Percentiles rank a stretch among this genome's conserved stretches.
Conservation (phyloP, 1,140 invertebrate species). For the Eufriesea mexicana region DNA sequence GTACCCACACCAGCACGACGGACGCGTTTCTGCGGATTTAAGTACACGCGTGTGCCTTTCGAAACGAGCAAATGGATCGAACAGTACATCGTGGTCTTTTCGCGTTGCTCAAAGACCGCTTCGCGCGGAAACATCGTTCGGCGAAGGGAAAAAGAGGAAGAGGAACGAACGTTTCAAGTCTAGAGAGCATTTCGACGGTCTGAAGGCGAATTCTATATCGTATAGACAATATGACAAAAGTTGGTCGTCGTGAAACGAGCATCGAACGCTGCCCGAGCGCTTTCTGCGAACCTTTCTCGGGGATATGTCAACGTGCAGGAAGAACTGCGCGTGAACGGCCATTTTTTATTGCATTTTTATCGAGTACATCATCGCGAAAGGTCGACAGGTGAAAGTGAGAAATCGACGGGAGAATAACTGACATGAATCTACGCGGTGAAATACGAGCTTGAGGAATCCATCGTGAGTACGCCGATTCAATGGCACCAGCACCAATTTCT, state of each 20-base stretch:
- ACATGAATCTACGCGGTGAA: conserved; percentile 1
- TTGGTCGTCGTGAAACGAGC: conserved; percentile 54
- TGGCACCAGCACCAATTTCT: conserved; percentile 52
- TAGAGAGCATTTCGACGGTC: background rate
- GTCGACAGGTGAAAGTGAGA: background rate
- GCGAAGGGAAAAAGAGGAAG: no score
- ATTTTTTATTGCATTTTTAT: background rate
- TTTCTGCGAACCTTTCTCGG: conserved; percentile 30
- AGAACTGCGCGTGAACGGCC: no score
- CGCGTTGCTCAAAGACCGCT: conserved; percentile 7
- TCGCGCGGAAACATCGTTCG: background rate
- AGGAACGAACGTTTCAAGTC: background rate
- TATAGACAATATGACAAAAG: conserved; percentile 41
- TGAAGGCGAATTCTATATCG: background rate
- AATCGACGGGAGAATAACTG: background rate
- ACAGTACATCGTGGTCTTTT: background rate
- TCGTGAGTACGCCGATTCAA: conserved; percentile 36
- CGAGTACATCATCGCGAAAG: background rate
- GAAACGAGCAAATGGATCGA: background rate
- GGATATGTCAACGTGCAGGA: conserved; percentile 34
- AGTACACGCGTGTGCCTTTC: background rate
- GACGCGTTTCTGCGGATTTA: background rate
- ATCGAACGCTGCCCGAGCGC: conserved; percentile 28
- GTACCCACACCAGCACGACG: background rate
- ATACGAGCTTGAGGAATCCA: background rate